Evolutionary conservation across 2,113 vertebrate genomes (phyloP).

Genomic region (Labeo rohita): DNA sequence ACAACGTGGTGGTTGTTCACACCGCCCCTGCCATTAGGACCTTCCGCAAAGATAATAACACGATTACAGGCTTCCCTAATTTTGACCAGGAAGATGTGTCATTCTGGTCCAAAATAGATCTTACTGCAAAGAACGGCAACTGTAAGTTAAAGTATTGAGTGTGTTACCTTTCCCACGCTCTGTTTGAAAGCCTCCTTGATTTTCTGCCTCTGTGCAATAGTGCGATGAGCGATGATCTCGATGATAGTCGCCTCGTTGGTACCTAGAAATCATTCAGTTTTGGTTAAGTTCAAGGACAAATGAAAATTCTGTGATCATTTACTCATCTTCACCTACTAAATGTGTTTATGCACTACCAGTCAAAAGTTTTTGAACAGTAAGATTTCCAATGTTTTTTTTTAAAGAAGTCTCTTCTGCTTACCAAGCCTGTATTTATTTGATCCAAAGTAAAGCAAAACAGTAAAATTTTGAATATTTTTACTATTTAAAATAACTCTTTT

Average conservation of each 20-base stretch:
- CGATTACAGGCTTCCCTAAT: background rate
- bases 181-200: slow-evolving; percentile 87
- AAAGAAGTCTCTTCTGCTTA: too few relatives aligned
- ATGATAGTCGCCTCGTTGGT: slow-evolving; percentile 87
- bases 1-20: background rate
- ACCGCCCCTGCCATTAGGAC: background rate
- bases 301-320: background rate
- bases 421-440: too few relatives aligned
- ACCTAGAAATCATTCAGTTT: slow-evolving; percentile 71
- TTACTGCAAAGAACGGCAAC: too few relatives aligned
- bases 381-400: too few relatives aligned
- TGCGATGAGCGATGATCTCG: slow-evolving; percentile 78
- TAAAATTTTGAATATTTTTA: too few relatives aligned
- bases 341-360: too few relatives aligned
- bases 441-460: too few relatives aligned
- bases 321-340: background rate
- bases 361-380: too few relatives aligned
- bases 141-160: background rate
- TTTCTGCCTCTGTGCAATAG: slow-evolving; percentile 86
- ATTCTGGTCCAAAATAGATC: background rate
- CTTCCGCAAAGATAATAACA: background rate
- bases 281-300: background rate
- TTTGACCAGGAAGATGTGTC: background rate
- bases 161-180: slow-evolving; percentile 86
- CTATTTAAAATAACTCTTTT: too few relatives aligned